Base-by-base conservation (phyloP, 2,888 invertebrate species). In the Andricus curvator region DNA sequence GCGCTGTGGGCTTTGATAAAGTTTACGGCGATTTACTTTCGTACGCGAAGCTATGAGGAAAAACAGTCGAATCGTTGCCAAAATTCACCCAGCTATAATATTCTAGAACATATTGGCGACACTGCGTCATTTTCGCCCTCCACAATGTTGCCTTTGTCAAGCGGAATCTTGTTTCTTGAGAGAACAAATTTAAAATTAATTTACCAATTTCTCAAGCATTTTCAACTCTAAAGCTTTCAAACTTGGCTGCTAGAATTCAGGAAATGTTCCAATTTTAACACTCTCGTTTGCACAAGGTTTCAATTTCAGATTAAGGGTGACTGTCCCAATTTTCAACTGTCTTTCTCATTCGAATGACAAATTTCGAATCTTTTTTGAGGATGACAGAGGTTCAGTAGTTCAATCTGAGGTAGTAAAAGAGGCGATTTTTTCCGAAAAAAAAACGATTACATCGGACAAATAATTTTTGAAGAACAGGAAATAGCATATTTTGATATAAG, bases 11-110 rank as follows among this genome's bases (percentile, higher is more conserved):
- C 22, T 68, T 68, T 68, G 48, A 68, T 68, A 25, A 44, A 68
- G 13, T 48, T 44, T 44, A 68, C 20, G 70, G 51, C 25, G n/a
- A 74, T 51, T 74, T 33, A 74, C 29, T 74, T 74, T 74, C 13
- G 4, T 74, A 11, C 11, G 48, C 11, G 48, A 70, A 29, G 13
- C n/a, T 20, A 25, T n/a, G 29, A 29, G 13, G 33, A n/a, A 33
- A 56, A 74, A 74, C 29, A 48, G 29, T 74, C 20, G 13, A 68
- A 48, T 48, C 68, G 15, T 48, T 68, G 74, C 56, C 74, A 74
- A 74, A 74, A 74, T 74, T 56, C 11, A 56, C 29, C n/a, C 17
- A 56, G 17, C 22, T 56, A 56, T 33, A 74, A 11, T 22, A 25
- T 74, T 74, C 56, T 20, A 51, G n/a, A 56, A 51, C 22, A 13